These are phyloP conservation scores for Acanthurus tractus DNA, from an alignment of 2,797 vertebrate genomes.

Conservation along the genomic window DNA sequence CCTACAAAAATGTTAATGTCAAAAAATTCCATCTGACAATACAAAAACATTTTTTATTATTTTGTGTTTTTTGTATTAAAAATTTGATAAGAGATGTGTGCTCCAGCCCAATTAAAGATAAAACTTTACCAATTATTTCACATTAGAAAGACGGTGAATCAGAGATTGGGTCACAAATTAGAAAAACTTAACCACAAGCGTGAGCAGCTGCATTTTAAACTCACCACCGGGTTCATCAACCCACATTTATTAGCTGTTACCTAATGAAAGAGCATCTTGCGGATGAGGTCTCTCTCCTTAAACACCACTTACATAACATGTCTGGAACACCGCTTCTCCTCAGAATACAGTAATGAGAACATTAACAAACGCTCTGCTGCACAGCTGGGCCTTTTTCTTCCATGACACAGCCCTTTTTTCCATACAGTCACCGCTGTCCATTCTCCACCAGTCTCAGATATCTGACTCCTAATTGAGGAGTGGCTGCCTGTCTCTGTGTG, in stretches of 20 bases:
- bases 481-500: neutral
- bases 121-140: no score
- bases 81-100: no score
- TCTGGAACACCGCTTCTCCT: conserved; percentile 24
- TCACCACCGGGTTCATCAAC: neutral
- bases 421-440: conserved; percentile 37
- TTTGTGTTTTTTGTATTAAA: no score
- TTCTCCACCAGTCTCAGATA: neutral
- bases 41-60: no score
- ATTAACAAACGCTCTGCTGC: conserved; percentile 45
- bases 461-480: conserved; percentile 18
- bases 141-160: neutral
- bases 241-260: conserved; percentile 15
- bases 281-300: conserved; percentile 27
- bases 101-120: no score
- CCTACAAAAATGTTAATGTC: neutral
- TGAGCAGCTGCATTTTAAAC: neutral
- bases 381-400: conserved; percentile 50
- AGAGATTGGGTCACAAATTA: neutral
- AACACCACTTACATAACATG: conserved; percentile 56
- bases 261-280: conserved; percentile 17
- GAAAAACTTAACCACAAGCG: neutral
- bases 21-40: no score
- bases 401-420: conserved; percentile 57
- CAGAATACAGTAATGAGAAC: conserved; percentile 38